Evolutionary conservation across 2,113 vertebrate genomes (phyloP).

Genomic region (Austrofundulus limnaeus): DNA sequence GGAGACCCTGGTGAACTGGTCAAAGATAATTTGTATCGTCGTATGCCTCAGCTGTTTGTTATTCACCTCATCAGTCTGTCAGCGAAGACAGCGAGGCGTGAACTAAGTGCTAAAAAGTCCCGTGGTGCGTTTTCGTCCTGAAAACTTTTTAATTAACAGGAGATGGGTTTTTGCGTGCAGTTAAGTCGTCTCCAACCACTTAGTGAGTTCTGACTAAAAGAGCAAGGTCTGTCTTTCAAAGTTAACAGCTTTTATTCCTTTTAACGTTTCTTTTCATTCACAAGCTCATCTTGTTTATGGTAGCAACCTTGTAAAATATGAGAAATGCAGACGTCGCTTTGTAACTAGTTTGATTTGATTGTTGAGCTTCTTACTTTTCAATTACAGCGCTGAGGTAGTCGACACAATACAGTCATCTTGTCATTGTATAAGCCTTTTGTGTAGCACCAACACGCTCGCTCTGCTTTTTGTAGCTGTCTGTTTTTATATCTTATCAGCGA

Average conservation of each 20-base stretch:
- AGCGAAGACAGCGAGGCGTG: constrained; percentile 47
- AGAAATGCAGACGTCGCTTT: constrained; percentile 43
- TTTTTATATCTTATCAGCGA: constrained; percentile 30
- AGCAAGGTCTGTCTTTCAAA: constrained; percentile 16
- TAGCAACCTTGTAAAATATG: constrained; percentile 33
- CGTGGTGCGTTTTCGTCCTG: constrained; percentile 41
- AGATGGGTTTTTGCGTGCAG: constrained; percentile 38
- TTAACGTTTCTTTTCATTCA: constrained; percentile 19
- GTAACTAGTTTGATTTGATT: constrained; percentile 30
- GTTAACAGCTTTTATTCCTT: constrained; percentile 34
- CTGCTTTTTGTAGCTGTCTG: background rate
- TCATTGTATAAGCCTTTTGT: constrained; percentile 42
- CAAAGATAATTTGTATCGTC: constrained; percentile 17
- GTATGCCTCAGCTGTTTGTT: constrained; percentile 39
- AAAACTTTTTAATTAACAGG: constrained; percentile 67
- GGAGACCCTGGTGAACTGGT: constrained; percentile 61
- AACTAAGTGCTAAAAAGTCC: constrained; percentile 65
- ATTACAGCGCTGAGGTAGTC: constrained; percentile 14
- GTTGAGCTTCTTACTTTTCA: constrained; percentile 34
- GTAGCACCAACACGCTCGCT: constrained; percentile 26
- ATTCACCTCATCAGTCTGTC: constrained; percentile 21
- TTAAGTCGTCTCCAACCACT: constrained; percentile 48
- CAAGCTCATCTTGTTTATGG: constrained; percentile 28
- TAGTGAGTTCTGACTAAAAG: constrained; percentile 23
- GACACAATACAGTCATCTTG: constrained; percentile 18